Evolutionary conservation across 2,113 vertebrate genomes (phyloP).

Genomic region (Tragulus kanchil): DNA sequence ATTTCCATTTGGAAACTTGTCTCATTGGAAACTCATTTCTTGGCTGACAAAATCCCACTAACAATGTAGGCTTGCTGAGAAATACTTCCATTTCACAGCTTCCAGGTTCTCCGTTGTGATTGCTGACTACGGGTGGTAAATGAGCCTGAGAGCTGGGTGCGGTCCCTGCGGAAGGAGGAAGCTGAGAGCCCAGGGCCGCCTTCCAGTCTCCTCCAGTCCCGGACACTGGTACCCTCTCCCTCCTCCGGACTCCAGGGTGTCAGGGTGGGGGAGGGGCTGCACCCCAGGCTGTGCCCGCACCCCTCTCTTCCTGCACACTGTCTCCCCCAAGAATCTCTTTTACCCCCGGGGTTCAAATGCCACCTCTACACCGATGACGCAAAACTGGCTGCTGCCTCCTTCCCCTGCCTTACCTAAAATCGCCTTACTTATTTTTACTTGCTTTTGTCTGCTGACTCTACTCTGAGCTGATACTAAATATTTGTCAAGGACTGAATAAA

Average conservation of each 20-base stretch:
- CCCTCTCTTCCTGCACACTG: neutral
- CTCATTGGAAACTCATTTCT: neutral
- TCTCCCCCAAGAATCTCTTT: neutral
- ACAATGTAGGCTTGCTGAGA: neutral
- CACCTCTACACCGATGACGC: fast-evolving
- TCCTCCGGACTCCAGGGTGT: neutral
- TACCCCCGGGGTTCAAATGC: neutral
- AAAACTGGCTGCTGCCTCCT: fast-evolving
- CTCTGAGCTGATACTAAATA: neutral
- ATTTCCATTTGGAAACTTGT: neutral
- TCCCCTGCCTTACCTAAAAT: neutral
- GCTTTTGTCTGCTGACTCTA: neutral
- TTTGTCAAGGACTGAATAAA: neutral
- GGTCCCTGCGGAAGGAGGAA: neutral
- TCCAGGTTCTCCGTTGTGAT: neutral
- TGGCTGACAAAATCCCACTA: neutral
- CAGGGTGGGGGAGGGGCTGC: neutral
- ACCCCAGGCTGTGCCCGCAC: fast-evolving
- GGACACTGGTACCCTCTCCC: neutral
- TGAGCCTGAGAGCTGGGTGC: neutral
- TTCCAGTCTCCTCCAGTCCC: fast-evolving
- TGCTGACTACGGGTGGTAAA: neutral
- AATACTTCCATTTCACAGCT: neutral
- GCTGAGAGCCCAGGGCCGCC: neutral
- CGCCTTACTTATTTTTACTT: neutral